These are phyloP conservation scores for Pagrus major DNA, from an alignment of 2,113 vertebrate genomes.

Conservation along the genomic window DNA sequence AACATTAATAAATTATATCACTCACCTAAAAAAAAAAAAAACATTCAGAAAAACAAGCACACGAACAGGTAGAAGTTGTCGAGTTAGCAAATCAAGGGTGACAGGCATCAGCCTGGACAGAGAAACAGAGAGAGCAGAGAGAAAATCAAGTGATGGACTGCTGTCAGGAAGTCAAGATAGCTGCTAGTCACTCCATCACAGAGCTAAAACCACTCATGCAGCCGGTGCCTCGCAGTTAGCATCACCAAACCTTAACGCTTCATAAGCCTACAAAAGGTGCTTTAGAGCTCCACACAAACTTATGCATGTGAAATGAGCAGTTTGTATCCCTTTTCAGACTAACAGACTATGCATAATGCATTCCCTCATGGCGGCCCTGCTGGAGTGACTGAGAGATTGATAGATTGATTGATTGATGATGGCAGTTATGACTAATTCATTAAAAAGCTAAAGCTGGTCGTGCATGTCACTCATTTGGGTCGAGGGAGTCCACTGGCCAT, in stretches of 20 bases:
- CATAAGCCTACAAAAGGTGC: conserved; percentile 48
- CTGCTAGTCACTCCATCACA: conserved; percentile 40
- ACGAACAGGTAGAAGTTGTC: neutral
- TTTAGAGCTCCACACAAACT: conserved; percentile 46
- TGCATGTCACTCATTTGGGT: conserved; percentile 70
- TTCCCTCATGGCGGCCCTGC: conserved; percentile 47
- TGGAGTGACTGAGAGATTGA: conserved; percentile 74
- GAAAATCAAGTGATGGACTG: conserved; percentile 12
- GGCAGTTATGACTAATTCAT: conserved; percentile 83
- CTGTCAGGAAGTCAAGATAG: conserved; percentile 33
- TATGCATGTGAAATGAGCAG: conserved; percentile 73
- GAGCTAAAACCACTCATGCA: conserved; percentile 22
- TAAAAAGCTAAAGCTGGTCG: conserved; percentile 67
- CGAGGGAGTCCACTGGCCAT: conserved; percentile 43
- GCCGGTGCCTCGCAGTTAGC: conserved; percentile 41
- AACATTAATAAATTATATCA: neutral
- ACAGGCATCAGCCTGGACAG: conserved; percentile 22
- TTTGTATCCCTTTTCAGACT: conserved; percentile 50
- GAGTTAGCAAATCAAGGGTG: conserved; percentile 3
- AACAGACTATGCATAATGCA: conserved; percentile 76
- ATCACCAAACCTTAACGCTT: conserved; percentile 42
- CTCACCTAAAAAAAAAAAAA: neutral
- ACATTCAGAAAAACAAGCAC: neutral
- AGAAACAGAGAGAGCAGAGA: neutral
- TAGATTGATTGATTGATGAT: conserved; percentile 81